phyloP scores from a whole-genome alignment of 2,113 vertebrate genomes.

The Calyptommatus sinebrachiatus region DNA sequence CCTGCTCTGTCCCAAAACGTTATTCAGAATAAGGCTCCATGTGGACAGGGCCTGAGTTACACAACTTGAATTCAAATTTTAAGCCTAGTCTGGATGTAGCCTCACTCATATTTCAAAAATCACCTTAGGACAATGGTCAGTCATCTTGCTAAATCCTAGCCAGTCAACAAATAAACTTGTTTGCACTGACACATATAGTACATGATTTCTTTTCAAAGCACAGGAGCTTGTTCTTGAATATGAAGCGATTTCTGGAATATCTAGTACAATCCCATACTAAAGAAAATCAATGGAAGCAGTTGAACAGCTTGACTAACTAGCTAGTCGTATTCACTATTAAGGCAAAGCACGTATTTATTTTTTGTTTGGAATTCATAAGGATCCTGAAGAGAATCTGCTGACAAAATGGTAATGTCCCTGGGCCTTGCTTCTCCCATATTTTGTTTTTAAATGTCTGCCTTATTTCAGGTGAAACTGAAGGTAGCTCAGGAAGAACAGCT shows the following conservation, averaged over 20 bases:
- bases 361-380: not conserved
- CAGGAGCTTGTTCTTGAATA: not conserved
- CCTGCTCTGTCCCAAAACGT: too few relatives aligned
- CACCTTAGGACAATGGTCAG: not conserved
- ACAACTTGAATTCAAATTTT: too few relatives aligned
- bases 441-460: not conserved
- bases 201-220: not conserved
- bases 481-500: not conserved
- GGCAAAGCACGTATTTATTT: not conserved
- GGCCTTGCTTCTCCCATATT: too few relatives aligned
- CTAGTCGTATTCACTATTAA: not conserved
- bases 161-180: not conserved
- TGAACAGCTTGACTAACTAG: not conserved
- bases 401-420: too few relatives aligned
- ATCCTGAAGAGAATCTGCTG: not conserved
- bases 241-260: not conserved
- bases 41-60: too few relatives aligned
- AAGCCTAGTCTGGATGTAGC: too few relatives aligned
- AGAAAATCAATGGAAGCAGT: too few relatives aligned
- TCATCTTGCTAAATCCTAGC: not conserved
- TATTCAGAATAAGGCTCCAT: too few relatives aligned
- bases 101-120: too few relatives aligned
- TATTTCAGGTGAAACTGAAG: conserved; percentile 4
- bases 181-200: not conserved
- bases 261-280: not conserved